Percentiles rank a stretch among this genome's conserved stretches.
Evolutionary conservation across 2,113 vertebrate genomes (phyloP).

Genomic region (Notothenia rossii): DNA sequence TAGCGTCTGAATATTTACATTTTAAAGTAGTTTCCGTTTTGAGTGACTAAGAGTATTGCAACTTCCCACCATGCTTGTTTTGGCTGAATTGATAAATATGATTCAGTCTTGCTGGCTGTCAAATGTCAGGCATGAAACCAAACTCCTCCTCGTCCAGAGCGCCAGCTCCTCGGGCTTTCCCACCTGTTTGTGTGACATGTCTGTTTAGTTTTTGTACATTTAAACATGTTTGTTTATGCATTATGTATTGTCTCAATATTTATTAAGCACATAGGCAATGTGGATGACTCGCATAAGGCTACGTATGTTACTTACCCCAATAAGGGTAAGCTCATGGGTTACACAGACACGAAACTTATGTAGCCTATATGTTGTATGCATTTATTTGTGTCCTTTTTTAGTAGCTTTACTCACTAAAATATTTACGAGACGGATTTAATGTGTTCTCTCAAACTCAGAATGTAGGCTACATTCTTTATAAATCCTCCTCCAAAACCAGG

Average conservation of each 20-base stretch:
- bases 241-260: not conserved
- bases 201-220: not conserved
- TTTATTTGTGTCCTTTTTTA: not conserved
- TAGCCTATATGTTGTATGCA: not conserved
- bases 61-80: not conserved
- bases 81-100: conserved; percentile 21
- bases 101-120: conserved; percentile 40
- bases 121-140: conserved; percentile 39
- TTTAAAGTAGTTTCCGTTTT: not conserved
- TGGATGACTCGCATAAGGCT: not conserved
- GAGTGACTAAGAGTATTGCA: not conserved
- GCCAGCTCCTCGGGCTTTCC: not conserved
- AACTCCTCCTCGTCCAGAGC: not conserved
- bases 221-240: too few species aligned
- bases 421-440: not conserved
- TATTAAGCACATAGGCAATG: not conserved
- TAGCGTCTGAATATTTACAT: not conserved
- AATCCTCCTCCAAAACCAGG: not conserved
- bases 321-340: not conserved
- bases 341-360: too few species aligned
- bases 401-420: not conserved
- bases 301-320: not conserved
- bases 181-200: conserved; percentile 27
- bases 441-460: not conserved
- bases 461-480: too few species aligned